These are phyloP conservation scores for Xyrichtys novacula DNA, from an alignment of 2,797 vertebrate genomes.

Conservation along the genomic window DNA sequence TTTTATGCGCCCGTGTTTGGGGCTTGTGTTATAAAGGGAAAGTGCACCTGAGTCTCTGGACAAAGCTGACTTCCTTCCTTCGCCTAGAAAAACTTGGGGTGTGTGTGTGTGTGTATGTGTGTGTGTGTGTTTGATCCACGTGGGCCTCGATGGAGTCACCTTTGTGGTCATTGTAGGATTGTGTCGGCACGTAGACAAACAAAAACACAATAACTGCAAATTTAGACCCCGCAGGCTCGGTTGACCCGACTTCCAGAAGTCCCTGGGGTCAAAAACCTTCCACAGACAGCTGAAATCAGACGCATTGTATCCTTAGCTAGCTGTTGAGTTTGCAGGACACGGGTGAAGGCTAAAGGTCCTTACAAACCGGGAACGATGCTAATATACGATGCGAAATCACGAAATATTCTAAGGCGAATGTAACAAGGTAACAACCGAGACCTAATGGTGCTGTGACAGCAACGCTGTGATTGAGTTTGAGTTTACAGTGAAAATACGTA, in stretches of 20 bases:
- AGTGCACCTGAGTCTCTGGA: slow-evolving; percentile 1
- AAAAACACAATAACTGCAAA: slow-evolving; percentile 13
- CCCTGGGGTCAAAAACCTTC: background rate
- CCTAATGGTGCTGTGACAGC: no score
- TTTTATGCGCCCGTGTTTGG: background rate
- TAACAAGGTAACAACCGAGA: no score
- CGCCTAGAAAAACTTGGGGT: slow-evolving; percentile 5
- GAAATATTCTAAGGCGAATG: no score
- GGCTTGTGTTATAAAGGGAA: slow-evolving; percentile 7
- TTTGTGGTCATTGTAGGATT: slow-evolving; percentile 17
- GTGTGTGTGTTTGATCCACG: slow-evolving; percentile 33
- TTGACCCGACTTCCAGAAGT: background rate
- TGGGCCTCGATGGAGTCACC: slow-evolving; percentile 33
- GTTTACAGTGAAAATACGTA: no score
- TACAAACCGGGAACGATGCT: no score
- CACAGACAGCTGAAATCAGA: no score
- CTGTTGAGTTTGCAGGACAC: no score
- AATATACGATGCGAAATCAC: no score
- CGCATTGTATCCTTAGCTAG: no score
- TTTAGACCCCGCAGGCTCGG: background rate
- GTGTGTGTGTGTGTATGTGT: slow-evolving; percentile 3
- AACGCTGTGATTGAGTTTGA: no score
- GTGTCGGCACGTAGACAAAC: slow-evolving; percentile 51
- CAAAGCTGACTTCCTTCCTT: slow-evolving; percentile 63
- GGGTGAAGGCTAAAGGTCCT: no score